Conservation (phyloP, 2,888 invertebrate genomes). For the Linyphia triangularis region DNA sequence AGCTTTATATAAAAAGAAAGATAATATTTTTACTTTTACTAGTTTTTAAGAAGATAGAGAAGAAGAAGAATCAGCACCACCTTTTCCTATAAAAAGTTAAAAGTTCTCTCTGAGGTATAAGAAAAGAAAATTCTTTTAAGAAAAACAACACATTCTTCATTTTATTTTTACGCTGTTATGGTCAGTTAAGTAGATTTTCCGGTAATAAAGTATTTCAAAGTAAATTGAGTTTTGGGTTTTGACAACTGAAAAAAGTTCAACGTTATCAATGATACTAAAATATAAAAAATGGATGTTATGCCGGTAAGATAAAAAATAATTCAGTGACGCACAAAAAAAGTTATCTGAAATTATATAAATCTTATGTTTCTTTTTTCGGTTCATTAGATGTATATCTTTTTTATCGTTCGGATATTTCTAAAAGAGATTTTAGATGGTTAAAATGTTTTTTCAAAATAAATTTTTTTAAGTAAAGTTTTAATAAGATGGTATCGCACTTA, state of each 20-base stretch:
- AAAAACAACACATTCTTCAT: constrained; percentile 14
- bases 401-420: background rate
- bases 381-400: background rate
- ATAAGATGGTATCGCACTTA: background rate
- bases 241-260: constrained; percentile 31
- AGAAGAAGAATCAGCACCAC: background rate
- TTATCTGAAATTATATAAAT: background rate
- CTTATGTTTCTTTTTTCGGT: no score
- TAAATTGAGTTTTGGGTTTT: constrained; percentile 66
- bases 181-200: constrained; percentile 60
- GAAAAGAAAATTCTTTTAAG: background rate
- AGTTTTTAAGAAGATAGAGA: background rate
- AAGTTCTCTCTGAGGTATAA: background rate
- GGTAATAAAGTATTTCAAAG: constrained; percentile 64
- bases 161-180: constrained; percentile 5
- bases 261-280: constrained; percentile 63
- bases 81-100: background rate
- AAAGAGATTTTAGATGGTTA: background rate
- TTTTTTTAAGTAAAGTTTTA: background rate
- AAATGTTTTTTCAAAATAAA: background rate
- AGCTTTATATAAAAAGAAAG: background rate
- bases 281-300: background rate
- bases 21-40: constrained; percentile 51
- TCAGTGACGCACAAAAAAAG: background rate
- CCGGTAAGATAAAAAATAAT: background rate